Conservation (phyloP, 2,113 vertebrate genomes). For the Centropus unirufus region DNA sequence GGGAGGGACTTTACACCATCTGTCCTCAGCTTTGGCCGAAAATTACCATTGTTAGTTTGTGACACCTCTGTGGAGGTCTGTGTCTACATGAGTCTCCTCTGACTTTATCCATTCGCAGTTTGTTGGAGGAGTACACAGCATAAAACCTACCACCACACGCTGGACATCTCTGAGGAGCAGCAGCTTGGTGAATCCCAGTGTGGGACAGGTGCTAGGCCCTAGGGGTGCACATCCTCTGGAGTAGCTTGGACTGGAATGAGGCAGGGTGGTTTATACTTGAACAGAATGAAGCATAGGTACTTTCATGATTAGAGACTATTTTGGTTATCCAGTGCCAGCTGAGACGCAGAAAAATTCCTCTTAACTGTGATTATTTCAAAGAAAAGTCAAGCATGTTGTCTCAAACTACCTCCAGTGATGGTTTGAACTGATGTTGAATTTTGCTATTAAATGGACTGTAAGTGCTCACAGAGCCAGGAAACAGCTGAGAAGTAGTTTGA, state of each 20-base stretch:
- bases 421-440: conserved; percentile 24
- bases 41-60: background rate
- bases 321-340: background rate
- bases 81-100: background rate
- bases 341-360: background rate
- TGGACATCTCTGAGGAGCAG: background rate
- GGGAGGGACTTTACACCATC: background rate
- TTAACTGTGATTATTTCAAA: background rate
- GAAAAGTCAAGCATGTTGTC: background rate
- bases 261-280: background rate
- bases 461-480: background rate
- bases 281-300: background rate
- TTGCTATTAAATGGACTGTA: conserved; percentile 2
- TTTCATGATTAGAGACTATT: background rate
- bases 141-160: background rate
- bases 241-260: background rate
- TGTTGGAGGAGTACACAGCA: background rate
- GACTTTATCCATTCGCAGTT: background rate
- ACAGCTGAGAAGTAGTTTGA: background rate
- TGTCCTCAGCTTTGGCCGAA: background rate
- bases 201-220: background rate
- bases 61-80: background rate
- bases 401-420: background rate
- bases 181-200: background rate
- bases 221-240: background rate